Evolutionary conservation across 1,140 invertebrate species (phyloP), one percentile per base, ranked within the genome.

Genomic region (Atta cephalotes): DNA sequence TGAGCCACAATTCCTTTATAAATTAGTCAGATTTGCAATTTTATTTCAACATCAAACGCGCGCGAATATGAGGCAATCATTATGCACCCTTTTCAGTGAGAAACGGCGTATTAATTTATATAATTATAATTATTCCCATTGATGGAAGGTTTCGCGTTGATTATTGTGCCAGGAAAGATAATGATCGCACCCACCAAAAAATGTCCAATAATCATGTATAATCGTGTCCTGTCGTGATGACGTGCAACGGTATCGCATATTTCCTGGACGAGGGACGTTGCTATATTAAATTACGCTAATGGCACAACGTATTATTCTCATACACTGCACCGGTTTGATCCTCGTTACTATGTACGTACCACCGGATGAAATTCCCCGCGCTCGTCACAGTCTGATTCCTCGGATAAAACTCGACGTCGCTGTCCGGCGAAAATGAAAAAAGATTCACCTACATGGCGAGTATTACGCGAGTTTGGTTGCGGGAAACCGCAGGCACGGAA

Each of bases 311-410:
- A 84, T 84, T 76, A 76, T 84, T 84, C 56, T 58, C 68, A 60
- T 35, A 78, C 68, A 14, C 53, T 12, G 53, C 56, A 21, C n/a
- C 49, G 53, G 60, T 79, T 79, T 74, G 74, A 77, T 66, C 45
- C 45, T 49, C 25, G 74, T 56, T 80, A 58, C 80, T 76, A 77
- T 77, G 45, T 70, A 77, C 84, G 45, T 70, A 45, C 65, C 63
- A 87, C 79, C 88, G 82, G 88, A 77, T 79, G 79, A 79, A 74
- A 89, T 76, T 89, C 82, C 53, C 77, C 60, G 79, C 58, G 51
- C 82, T 63, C 85, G 89, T 91, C 87, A 91, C 90, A 87, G 81
- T 90, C 90, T 88, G 90, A 88, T 91, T 91, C 89, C 28, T 28
- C 63, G 25, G 63, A 49, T 87, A 76, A 58, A 76, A 78, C 18